Conservation (phyloP, 2,113 vertebrate genomes). For the Quiscalus mexicanus region DNA sequence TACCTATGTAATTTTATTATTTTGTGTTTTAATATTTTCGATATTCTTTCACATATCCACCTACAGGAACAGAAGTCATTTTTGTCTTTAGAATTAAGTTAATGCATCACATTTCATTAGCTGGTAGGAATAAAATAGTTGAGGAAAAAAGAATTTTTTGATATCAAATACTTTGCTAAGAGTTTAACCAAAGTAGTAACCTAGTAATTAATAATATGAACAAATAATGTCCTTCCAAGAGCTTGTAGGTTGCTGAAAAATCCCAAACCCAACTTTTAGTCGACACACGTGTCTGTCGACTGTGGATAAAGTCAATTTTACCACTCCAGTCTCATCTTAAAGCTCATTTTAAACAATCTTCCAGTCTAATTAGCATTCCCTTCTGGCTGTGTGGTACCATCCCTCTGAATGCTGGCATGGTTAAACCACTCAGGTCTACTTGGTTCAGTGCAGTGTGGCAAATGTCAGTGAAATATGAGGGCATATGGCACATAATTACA, state of each 20-base stretch:
- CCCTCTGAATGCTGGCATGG: neutral
- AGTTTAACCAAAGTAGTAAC: neutral
- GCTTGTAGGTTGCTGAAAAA: neutral
- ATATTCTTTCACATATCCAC: neutral
- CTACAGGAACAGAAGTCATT: neutral
- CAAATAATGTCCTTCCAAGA: neutral
- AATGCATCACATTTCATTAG: neutral
- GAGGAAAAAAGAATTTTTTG: neutral
- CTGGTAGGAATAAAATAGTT: neutral
- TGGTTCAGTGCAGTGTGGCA: slow-evolving; percentile 13
- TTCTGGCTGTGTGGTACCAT: slow-evolving; percentile 24
- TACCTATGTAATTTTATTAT: neutral
- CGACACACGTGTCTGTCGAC: fast-evolving
- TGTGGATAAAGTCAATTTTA: neutral
- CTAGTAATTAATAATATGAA: neutral
- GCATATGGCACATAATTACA: slow-evolving; percentile 52
- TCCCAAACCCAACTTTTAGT: neutral
- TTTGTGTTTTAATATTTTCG: neutral
- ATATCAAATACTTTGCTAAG: neutral
- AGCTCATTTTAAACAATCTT: slow-evolving; percentile 39
- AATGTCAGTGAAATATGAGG: slow-evolving; percentile 5
- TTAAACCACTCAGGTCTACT: neutral
- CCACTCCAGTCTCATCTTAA: neutral
- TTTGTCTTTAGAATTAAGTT: neutral
- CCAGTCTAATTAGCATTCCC: slow-evolving; percentile 45